These are phyloP conservation scores for Gobio gobio DNA, from an alignment of 2,113 vertebrate species.

Conservation along the genomic window DNA sequence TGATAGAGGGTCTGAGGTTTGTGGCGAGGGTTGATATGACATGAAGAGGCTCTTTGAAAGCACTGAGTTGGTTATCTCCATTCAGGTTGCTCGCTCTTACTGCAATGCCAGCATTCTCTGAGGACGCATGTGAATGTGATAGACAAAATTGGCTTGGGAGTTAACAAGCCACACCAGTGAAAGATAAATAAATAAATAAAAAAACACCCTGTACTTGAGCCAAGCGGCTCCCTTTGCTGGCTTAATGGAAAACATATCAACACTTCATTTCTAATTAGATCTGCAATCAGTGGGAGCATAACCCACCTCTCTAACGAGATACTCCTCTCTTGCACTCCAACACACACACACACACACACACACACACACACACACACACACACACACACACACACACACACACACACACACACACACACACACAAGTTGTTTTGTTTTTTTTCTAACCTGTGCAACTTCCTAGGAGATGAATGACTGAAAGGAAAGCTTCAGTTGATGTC, in stretches of 20 bases:
- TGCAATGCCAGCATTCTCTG: constrained; percentile 44
- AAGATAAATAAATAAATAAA: background rate
- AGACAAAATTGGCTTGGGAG: constrained; percentile 55
- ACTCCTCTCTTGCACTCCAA: constrained; percentile 32
- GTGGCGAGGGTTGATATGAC: constrained; percentile 38
- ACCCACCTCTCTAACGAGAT: constrained; percentile 63
- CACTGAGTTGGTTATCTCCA: constrained; percentile 62
- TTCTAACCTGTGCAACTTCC: background rate
- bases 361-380: background rate
- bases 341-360: background rate
- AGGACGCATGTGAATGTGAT: constrained; percentile 51
- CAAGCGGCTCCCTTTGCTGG: constrained; percentile 57
- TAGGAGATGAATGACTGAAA: background rate
- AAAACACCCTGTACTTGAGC: constrained; percentile 57
- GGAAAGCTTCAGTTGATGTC: background rate
- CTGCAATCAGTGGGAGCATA: constrained; percentile 58
- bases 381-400: background rate
- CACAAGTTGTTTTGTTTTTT: background rate
- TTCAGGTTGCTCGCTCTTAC: constrained; percentile 55
- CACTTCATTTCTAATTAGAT: constrained; percentile 70
- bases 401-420: background rate
- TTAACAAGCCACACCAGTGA: constrained; percentile 47
- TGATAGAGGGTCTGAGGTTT: constrained; percentile 37
- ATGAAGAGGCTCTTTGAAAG: constrained; percentile 65
- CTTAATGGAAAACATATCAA: constrained; percentile 67